phyloP scores from a whole-genome alignment of 2,113 vertebrate species.

The Bufo bufo region DNA sequence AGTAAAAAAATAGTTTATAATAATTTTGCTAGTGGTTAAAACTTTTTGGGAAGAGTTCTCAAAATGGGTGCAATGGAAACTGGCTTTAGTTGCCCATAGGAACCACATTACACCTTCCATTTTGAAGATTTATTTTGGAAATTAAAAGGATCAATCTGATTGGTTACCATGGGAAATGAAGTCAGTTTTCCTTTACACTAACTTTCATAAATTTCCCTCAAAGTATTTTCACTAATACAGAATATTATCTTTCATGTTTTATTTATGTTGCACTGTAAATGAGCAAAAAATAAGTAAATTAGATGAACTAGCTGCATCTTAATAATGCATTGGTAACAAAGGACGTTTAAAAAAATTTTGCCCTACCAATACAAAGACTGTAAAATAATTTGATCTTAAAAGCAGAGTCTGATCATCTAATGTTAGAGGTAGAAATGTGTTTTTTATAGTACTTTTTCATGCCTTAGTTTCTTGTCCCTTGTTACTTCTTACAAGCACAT shows the following conservation, averaged over 20 bases:
- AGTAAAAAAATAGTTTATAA: too few species aligned
- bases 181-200: too few species aligned
- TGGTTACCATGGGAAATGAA: too few species aligned
- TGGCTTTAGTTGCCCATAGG: too few species aligned
- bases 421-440: slow-evolving; percentile 30
- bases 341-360: not conserved
- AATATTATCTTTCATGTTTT: not conserved
- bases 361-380: not conserved
- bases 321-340: not conserved
- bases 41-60: too few species aligned
- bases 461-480: slow-evolving; percentile 21
- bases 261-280: not conserved
- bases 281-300: not conserved
- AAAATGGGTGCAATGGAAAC: too few species aligned
- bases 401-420: not conserved
- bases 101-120: too few species aligned
- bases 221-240: not conserved
- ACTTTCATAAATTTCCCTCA: too few species aligned
- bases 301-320: too few species aligned
- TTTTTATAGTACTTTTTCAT: slow-evolving; percentile 34
- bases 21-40: too few species aligned
- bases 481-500: slow-evolving; percentile 20
- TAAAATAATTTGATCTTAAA: not conserved
- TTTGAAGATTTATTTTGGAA: too few species aligned
- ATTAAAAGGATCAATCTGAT: too few species aligned